Conservation (phyloP, 2,113 vertebrate species). For the Sarotherodon lohbergeri region DNA sequence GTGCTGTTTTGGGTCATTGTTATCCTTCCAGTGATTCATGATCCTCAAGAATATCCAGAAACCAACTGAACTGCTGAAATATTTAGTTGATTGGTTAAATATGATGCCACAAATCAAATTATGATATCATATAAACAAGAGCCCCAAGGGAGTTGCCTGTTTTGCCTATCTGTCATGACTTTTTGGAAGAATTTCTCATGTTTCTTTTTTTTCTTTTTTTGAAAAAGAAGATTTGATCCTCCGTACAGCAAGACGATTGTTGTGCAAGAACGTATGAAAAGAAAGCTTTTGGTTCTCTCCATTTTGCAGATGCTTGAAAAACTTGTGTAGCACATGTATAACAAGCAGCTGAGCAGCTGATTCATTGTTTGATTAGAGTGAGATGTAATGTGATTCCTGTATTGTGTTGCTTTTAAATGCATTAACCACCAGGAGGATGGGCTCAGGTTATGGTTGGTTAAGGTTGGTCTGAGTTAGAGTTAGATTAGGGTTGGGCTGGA, state of each 20-base stretch:
- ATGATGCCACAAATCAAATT: neutral
- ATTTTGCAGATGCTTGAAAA: neutral
- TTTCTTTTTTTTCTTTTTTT: neutral
- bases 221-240: neutral
- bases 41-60: neutral
- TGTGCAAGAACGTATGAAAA: neutral
- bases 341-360: neutral
- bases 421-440: neutral
- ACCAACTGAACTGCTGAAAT: neutral
- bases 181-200: neutral
- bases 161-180: neutral
- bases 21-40: neutral
- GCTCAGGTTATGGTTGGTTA: neutral
- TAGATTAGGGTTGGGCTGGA: neutral
- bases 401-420: neutral
- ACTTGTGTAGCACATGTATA: neutral
- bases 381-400: neutral
- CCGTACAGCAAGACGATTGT: neutral
- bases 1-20: neutral
- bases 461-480: neutral
- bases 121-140: neutral
- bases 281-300: neutral
- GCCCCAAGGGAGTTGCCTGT: neutral
- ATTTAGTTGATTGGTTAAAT: neutral
- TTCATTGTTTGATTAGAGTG: neutral